Evolutionary conservation across 2,888 invertebrate species (phyloP), one percentile per base, ranked within the genome.

Genomic region (Agrotis ipsilon): DNA sequence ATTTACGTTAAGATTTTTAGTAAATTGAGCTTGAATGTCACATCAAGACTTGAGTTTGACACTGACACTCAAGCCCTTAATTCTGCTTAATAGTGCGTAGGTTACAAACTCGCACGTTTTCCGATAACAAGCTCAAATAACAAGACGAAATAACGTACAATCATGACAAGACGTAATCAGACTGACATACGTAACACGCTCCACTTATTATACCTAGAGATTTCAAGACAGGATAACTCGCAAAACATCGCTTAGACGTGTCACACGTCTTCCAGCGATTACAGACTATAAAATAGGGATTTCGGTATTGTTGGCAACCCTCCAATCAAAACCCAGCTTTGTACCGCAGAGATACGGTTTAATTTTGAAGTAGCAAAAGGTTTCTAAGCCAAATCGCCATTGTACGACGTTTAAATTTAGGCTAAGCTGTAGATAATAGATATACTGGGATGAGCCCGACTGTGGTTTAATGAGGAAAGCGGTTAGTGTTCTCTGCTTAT

Each of bases 351-450:
- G 1, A 46, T 72, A 85, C 68, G 61, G 68, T 71, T 6, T n/a
- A 18, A 46, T 79, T 79, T 70, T 18, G 18, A 14, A 32, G n/a
- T 52, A 59, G 24, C 2, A 5, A 45, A 13, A 4, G 18, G 7
- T n/a, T 54, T 70, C 59, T 69, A 64, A 72, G 73, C 72, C 77
- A 81, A 81, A 79, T 81, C 63, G 68, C 58, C 48, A 39, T 72
- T 73, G 59, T 60, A 62, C 58, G 70, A 70, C 67, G 78, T 75
- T 82, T 72, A 82, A 82, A 82, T 81, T 75, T 67, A 57, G 55
- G 48, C 65, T 84, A 74, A 81, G 65, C 68, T 74, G 68, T 80
- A 79, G 80, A 84, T 87, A 82, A 86, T 81, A 84, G 85, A 79
- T 83, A 82, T 70, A 75, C 78, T 77, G 73, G 78, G 75, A 83